phyloP scores from a whole-genome alignment of 2,888 invertebrate genomes.

The Orthonevra nobilis region DNA sequence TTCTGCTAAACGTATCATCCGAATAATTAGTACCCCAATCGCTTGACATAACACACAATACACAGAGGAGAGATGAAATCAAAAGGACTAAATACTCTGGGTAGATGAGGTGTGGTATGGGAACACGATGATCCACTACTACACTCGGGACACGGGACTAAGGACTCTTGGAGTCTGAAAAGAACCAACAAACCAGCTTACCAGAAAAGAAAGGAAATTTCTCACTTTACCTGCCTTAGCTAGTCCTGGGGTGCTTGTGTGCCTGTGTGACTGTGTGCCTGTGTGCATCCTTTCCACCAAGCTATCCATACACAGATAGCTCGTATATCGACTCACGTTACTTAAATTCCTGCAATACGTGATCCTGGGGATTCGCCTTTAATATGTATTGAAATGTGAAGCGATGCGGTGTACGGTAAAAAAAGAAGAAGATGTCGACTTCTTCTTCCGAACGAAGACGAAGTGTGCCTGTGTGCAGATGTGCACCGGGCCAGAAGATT shows the following conservation, averaged over 20 bases:
- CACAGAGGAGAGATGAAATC: constrained; percentile 23
- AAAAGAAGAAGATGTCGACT: not conserved
- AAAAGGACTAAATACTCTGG: constrained; percentile 38
- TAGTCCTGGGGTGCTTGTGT: too few relatives aligned
- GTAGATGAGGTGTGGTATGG: not conserved
- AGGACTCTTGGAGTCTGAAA: constrained; percentile 18
- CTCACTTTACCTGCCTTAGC: constrained; percentile 44
- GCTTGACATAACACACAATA: constrained; percentile 35
- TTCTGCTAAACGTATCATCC: constrained; percentile 60
- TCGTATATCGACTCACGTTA: constrained; percentile 26
- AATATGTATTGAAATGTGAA: constrained; percentile 20
- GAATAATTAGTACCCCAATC: constrained; percentile 59
- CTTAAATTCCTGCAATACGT: constrained; percentile 56
- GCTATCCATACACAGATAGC: constrained; percentile 10
- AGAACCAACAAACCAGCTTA: constrained; percentile 22
- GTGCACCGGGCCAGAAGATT: constrained; percentile 62
- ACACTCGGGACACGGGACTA: not conserved
- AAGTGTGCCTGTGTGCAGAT: constrained; percentile 21
- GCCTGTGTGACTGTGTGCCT: constrained; percentile 15
- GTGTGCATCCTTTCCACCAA: constrained; percentile 38
- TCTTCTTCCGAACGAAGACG: not conserved
- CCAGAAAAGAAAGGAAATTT: constrained; percentile 43
- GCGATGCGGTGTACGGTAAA: not conserved
- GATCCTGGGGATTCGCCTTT: constrained; percentile 37
- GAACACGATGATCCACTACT: not conserved